Conservation (phyloP, 1,140 invertebrate genomes). For the Cepaea nemoralis region DNA sequence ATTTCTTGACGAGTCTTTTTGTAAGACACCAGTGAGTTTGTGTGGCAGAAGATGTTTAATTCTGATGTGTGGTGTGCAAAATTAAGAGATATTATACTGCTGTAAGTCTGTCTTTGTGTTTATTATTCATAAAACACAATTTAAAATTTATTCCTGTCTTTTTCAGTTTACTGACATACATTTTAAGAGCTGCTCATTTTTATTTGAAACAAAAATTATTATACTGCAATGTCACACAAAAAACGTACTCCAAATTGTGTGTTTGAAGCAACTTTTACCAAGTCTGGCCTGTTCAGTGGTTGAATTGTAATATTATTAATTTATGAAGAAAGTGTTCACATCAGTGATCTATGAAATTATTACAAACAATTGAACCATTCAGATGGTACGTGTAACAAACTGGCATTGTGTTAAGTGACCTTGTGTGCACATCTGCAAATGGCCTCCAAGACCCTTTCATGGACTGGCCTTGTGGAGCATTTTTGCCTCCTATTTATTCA, state of each 20-base stretch:
- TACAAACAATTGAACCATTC: neutral
- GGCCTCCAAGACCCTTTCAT: neutral
- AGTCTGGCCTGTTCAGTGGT: neutral
- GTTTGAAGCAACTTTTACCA: neutral
- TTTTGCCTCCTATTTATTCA: neutral
- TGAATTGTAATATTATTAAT: neutral
- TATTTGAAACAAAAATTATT: neutral
- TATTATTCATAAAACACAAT: neutral
- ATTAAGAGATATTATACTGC: neutral
- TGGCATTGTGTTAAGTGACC: neutral
- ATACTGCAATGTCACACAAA: conserved; percentile 26
- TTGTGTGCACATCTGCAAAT: neutral
- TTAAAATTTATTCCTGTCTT: neutral
- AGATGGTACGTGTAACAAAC: neutral
- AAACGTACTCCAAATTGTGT: neutral
- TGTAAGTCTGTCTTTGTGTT: neutral
- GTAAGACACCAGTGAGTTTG: neutral
- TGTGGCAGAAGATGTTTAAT: neutral
- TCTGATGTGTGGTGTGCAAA: neutral
- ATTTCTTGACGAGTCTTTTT: neutral
- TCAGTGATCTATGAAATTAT: neutral
- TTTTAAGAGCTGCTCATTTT: neutral
- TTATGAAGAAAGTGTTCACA: neutral
- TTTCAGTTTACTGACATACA: neutral
- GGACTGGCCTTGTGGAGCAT: neutral